Evolutionary conservation across 1,140 invertebrate genomes (phyloP), one percentile per base, ranked within the genome.

Genomic region (Andrena cerasifolii): DNA sequence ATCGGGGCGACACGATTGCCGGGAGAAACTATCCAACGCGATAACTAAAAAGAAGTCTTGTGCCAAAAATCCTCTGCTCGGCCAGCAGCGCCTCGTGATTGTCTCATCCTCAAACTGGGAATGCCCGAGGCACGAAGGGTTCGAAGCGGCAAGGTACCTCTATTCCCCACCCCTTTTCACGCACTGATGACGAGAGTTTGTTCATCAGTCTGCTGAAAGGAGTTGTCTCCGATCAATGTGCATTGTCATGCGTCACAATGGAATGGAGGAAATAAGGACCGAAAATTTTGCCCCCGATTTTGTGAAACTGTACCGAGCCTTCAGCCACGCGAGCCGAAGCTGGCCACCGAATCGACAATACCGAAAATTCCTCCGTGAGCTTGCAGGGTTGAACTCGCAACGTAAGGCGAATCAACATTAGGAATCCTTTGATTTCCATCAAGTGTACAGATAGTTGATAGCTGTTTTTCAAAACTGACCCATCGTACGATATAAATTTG

Each of bases 331-430:
- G 10, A 54, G 54, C 36, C 14, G 8, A 6, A 14, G 3, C 21
- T 14, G 1, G n/a, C n/a, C 3, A 31, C 3, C n/a, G 21, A 14
- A 14, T 4, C 5, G 18, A 45, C 24, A 28, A 68, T 40, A 10
- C 12, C 5, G 7, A 43, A 56, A 70, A 49, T 61, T 72, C n/a
- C 28, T 14, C 10, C 0, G 6, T 2, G 1, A 1, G 26, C 1
- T 72, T 36, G 16, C 26, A 36, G 36, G 56, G 31, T 62, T 62
- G 61, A 62, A 72, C 51, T 72, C 70, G 56, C 28, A 21, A 24
- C 62, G 56, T 62, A 40, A 49, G 2, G n/a, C 26, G 31, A 61
- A 62, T n/a, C 10, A 21, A 8, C 40, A 51, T 36, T 40, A 21
- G 12, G 14, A 36, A 72, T 16, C 56, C 4, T 61, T 49, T 49